phyloP scores from a whole-genome alignment of 2,888 invertebrate genomes.

The Machimus rusticus region DNA sequence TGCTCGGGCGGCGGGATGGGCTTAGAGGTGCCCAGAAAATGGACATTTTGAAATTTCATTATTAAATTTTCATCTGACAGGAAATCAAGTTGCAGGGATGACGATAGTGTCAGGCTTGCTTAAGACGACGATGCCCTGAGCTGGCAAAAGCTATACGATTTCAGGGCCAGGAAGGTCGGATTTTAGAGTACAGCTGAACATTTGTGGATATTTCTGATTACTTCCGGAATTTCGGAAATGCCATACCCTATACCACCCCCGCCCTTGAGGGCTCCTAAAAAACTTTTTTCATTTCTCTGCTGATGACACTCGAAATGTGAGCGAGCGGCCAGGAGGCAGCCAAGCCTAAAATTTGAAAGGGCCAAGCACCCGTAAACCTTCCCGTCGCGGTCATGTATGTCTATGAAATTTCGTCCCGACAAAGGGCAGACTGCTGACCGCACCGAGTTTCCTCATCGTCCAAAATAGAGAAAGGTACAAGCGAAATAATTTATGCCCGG shows the following conservation, averaged over 20 bases:
- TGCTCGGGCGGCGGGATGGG: not conserved
- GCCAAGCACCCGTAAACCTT: not conserved
- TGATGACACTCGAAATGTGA: conserved; percentile 29
- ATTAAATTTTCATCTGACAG: conserved; percentile 52
- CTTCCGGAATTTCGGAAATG: not conserved
- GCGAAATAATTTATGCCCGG: conserved; percentile 8
- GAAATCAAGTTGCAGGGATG: conserved; percentile 38
- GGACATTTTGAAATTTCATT: conserved; percentile 52
- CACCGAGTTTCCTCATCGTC: not conserved
- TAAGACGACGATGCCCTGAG: not conserved
- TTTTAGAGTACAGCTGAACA: not conserved
- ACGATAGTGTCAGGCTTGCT: conserved; percentile 26
- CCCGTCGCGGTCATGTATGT: conserved; percentile 15
- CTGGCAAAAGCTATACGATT: not conserved
- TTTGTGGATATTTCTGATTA: conserved; percentile 22
- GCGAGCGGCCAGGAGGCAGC: not conserved
- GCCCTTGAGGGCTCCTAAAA: not conserved
- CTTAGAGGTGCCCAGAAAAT: conserved; percentile 42
- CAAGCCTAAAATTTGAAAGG: conserved; percentile 8
- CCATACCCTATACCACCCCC: not conserved
- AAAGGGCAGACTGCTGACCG: not conserved
- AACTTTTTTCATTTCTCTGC: conserved; percentile 39
- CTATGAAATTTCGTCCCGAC: conserved; percentile 15
- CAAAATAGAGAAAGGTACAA: not conserved
- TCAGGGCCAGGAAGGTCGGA: not conserved